These are phyloP conservation scores for Hestina assimilis DNA, from an alignment of 1,140 invertebrate species.

Conservation along the genomic window DNA sequence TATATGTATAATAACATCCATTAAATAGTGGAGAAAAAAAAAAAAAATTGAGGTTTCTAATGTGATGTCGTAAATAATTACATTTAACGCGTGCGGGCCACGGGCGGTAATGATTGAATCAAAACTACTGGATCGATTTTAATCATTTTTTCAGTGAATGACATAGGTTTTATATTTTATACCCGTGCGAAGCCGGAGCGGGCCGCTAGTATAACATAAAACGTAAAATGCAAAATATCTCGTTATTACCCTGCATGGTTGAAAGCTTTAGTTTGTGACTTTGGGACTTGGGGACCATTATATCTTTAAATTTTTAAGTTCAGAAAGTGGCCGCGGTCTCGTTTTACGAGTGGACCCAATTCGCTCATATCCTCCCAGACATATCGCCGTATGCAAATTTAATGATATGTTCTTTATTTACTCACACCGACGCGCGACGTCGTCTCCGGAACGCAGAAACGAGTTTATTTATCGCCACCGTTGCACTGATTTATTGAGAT, in stretches of 20 bases:
- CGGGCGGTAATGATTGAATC: no score
- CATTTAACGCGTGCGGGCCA: no score
- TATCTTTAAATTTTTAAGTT: constrained; percentile 11
- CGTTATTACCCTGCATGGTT: constrained; percentile 1
- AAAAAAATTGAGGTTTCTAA: no score
- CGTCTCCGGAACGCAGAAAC: constrained; percentile 33
- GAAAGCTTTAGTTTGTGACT: not conserved
- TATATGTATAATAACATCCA: no score
- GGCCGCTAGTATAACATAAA: not conserved
- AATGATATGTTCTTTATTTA: constrained; percentile 61
- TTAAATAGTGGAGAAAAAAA: no score
- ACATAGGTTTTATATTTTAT: no score
- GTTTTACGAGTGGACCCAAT: constrained; percentile 51
- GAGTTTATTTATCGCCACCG: constrained; percentile 42
- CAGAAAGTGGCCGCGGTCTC: constrained; percentile 43
- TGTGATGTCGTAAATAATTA: no score
- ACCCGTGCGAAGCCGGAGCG: no score
- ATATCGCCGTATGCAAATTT: constrained; percentile 65
- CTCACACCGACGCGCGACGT: constrained; percentile 33
- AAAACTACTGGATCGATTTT: no score
- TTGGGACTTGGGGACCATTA: constrained; percentile 19
- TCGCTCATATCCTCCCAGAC: constrained; percentile 54
- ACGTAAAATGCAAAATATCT: constrained; percentile 1
- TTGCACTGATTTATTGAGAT: constrained; percentile 46
- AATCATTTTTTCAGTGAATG: no score